Percentiles rank a stretch among this genome's conserved stretches.
These are phyloP conservation scores for Vespertilio murinus DNA, from an alignment of 2,797 vertebrate genomes.

Conservation along the genomic window DNA sequence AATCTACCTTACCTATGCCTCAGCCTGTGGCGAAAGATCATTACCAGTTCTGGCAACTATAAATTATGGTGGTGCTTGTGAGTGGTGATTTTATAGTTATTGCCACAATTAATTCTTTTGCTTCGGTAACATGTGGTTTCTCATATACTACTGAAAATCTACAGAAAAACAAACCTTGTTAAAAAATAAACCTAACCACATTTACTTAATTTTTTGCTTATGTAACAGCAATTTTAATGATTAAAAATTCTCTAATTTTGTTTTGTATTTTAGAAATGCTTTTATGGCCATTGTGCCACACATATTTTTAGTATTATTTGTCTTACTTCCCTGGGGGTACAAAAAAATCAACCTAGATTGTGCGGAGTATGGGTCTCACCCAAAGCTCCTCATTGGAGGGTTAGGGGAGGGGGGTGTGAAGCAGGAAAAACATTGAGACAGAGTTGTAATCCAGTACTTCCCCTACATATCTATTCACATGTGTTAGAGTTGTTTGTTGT, in stretches of 20 bases:
- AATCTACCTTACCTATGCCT: neutral
- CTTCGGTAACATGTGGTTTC: conserved; percentile 1
- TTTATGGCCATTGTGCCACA: conserved; percentile 13
- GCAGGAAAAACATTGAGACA: neutral
- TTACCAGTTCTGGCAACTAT: conserved; percentile 34
- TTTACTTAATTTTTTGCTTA: conserved; percentile 52
- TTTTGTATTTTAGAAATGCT: conserved; percentile 43
- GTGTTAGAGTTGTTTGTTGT: neutral
- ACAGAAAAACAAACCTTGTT: neutral
- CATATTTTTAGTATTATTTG: conserved; percentile 42
- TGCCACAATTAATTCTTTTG: conserved; percentile 9
- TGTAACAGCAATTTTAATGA: conserved; percentile 2
- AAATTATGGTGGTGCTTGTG: conserved; percentile 37
- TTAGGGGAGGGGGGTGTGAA: too few species aligned
- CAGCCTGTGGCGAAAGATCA: conserved; percentile 22
- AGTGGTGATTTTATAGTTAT: conserved; percentile 39
- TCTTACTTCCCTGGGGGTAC: neutral
- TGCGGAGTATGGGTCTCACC: neutral
- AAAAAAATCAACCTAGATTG: neutral
- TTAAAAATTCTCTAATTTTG: conserved; percentile 2
- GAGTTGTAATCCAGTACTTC: neutral
- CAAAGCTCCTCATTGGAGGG: neutral
- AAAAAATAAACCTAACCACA: conserved; percentile 50
- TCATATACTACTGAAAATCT: neutral
- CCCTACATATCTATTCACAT: neutral